Evolutionary conservation across 2,888 invertebrate genomes (phyloP), one percentile per base, ranked within the genome.

Genomic region (Cantharis nigra): DNA sequence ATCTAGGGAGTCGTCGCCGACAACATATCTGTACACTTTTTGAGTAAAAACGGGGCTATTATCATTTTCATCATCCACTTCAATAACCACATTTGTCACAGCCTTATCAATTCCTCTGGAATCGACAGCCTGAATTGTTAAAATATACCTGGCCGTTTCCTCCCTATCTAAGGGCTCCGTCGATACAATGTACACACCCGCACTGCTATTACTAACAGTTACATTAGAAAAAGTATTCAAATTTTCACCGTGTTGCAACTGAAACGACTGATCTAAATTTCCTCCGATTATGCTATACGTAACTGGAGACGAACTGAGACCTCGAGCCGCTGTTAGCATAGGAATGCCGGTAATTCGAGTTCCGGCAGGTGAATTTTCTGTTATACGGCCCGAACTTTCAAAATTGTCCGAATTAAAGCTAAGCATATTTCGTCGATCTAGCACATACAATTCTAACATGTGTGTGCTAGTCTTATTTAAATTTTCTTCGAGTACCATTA

Each of bases 11-110:
- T 92, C 92, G 62, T 94, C 94, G 74, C 93, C 93, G 30, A 95
- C 90, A 83, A 93, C 90, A 86, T 97, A 97, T 82, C 93, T 92
- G 87, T 97, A 97, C 70, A 94, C 91, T 77, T 92, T 91, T 81
- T 94, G 92, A 63, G 93, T 93, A 87, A 98, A 97, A 62, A 94
- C 91, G 0, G 98, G 98, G 79, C 94, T 93, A 87, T 98, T 98
- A 88, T 98, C 98, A 87, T 98, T 98, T 87, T 95, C 95, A 86
- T 98, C 97, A 23, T 93, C 89, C 26, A 98, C 92, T 18, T 92
- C 91, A 63, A 98, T 91, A 69, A 91, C 90, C 11, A 98, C 91
- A 81, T 93, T 94, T n/a, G 96, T 93, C 26, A 93, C 92, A 0
- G 96, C 95, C 83, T 93, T 94, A 87, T 96, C 96, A 70, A 95